A percentile compares a stretch with the other conserved stretches of the same genome.
Evolutionary conservation across 1,140 invertebrate genomes (phyloP).

Genomic region (Saxidomus purpurata): DNA sequence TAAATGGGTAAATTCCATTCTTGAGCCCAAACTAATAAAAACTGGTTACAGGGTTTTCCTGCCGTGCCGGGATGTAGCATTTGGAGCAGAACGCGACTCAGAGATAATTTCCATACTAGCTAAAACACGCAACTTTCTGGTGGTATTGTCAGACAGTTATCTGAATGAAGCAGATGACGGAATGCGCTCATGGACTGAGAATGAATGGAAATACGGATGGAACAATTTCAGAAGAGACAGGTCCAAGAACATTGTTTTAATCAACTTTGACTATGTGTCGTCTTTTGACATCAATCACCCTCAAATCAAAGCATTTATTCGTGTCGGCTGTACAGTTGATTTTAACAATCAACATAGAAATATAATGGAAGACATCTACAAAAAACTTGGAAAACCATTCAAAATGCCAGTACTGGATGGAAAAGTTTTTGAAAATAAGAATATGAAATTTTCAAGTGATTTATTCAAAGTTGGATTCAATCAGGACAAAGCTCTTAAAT

Average conservation of each 20-base stretch:
- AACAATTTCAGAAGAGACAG: not conserved
- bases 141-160: constrained; percentile 44
- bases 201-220: constrained; percentile 55
- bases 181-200: constrained; percentile 38
- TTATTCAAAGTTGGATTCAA: too few species aligned
- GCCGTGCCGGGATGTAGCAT: constrained; percentile 31
- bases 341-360: not conserved
- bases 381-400: not conserved
- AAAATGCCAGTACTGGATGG: not conserved
- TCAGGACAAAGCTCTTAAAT: too few species aligned
- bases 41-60: constrained; percentile 12
- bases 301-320: constrained; percentile 35
- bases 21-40: not conserved
- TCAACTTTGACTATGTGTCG: constrained; percentile 33
- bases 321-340: constrained; percentile 16
- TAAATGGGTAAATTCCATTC: constrained; percentile 19
- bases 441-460: not conserved
- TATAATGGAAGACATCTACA: constrained; percentile 26
- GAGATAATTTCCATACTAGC: not conserved
- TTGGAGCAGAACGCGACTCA: constrained; percentile 6
- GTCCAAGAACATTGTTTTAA: constrained; percentile 26
- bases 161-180: not conserved
- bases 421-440: not conserved
- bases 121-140: constrained; percentile 24
- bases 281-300: not conserved